Evolutionary conservation across 2,113 vertebrate species (phyloP), one percentile per base, ranked within the genome.

Genomic region (Oncorhynchus tshawytscha): DNA sequence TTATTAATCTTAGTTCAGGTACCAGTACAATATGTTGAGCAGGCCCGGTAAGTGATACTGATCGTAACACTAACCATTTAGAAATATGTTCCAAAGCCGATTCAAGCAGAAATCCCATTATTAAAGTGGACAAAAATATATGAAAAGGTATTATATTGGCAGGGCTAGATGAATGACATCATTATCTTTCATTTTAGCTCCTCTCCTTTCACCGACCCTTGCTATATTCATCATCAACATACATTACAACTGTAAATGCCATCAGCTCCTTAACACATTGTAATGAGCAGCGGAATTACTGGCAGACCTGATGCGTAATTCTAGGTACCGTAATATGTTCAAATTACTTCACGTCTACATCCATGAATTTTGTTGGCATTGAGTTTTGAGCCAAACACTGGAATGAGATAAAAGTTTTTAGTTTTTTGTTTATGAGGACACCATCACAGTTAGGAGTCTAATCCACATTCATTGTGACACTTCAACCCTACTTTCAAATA

Each of bases 181-280:
- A 79, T 93, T 94, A 92, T 80, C 80, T 81, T 85, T 76, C 82
- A 78, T 87, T 92, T 90, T 73, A 87, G 62, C 74, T 73, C 18
- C 77, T 78, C 83, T 90, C 9, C 39, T 3, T 45, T 62, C 71
- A 91, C 77, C 76, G 76, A 78, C 78, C 72, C 54, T 67, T 73
- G 81, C 80, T 72, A 54, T 83, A 87, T 88, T 84, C 76, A 92
- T 88, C 74, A 92, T 70, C 71, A 81, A 85, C 78, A 48, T 82
- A 78, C 79, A 85, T 90, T 92, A 91, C 88, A 71, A 91, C 70
- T 90, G 82, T 84, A 87, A 91, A 92, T 87, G 67, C 79, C 91
- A 93, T 88, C 77, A 74, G 62, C 34, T 84, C 85, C 87, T 91
- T 88, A 91, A 92, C 81, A 45, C 39, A 81, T 81, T 85, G 83